phyloP scores from a whole-genome alignment of 2,113 vertebrate genomes.

The Tetraodon nigroviridis region DNA sequence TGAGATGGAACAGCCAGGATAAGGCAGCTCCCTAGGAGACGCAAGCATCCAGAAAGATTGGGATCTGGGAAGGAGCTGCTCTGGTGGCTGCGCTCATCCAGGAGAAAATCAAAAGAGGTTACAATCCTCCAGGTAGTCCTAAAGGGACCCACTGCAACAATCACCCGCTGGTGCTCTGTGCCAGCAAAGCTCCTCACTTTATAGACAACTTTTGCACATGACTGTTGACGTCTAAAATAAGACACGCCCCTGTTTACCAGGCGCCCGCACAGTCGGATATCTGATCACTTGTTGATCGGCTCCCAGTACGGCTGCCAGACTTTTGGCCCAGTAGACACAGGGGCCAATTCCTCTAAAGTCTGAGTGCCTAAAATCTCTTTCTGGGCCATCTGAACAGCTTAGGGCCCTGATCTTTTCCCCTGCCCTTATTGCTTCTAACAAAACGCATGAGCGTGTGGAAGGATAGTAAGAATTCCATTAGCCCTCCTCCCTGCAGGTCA shows the following conservation, averaged over 20 bases:
- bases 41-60: background rate
- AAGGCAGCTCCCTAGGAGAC: slow-evolving; percentile 32
- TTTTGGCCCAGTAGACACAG: slow-evolving; percentile 40
- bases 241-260: slow-evolving; percentile 58
- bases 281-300: slow-evolving; percentile 65
- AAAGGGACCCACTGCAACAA: slow-evolving; percentile 16
- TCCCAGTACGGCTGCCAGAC: background rate
- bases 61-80: background rate
- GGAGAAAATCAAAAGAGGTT: background rate
- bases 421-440: background rate
- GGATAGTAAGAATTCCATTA: slow-evolving; percentile 14
- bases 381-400: slow-evolving; percentile 9
- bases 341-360: too few species aligned
- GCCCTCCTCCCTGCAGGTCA: slow-evolving; percentile 7
- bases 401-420: slow-evolving; percentile 1
- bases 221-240: slow-evolving; percentile 16
- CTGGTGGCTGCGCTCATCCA: slow-evolving; percentile 20
- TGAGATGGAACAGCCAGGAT: slow-evolving; percentile 39
- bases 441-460: slow-evolving; percentile 3
- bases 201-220: slow-evolving; percentile 59
- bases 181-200: slow-evolving; percentile 51
- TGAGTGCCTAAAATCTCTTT: slow-evolving; percentile 32
- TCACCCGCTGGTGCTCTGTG: slow-evolving; percentile 20
- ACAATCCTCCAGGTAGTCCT: slow-evolving; percentile 23
- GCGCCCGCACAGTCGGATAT: slow-evolving; percentile 25